Evolutionary conservation across 2,113 vertebrate genomes (phyloP), one percentile per base, ranked within the genome.

Genomic region (Cochlearius cochlearius): DNA sequence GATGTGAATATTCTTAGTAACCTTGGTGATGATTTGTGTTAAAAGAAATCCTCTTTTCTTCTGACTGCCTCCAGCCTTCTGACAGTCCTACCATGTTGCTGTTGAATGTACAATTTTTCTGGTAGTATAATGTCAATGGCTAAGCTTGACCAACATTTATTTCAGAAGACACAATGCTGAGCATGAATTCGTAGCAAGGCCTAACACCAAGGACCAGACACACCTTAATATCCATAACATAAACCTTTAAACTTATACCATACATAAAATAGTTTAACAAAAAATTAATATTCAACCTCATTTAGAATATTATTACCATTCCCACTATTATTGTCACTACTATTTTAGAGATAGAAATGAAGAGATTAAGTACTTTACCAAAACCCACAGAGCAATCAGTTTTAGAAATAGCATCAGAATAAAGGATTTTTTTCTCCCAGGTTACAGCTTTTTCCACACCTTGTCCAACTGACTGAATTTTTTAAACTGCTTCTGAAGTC

Each of bases 1-100:
- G 41, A 89, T 87, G 62, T 72, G 69, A 62, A 72, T 94, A 93
- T 93, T 90, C 78, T 88, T 85, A 27, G 84, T 93, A 96, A 93
- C 49, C 34, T 82, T 91, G 81, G 52, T 87, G 81, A 96, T 81
- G 49, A 93, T 76, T 81, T 90, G 5, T 73, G 17, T 60, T 85
- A 71, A 87, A 90, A 91, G 53, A 95, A 93, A 55, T 30, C 17
- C 13, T 86, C 38, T 67, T 77, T 64, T 83, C 64, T 89, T 75
- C 27, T 86, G 45, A 34, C 22, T 62, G 38, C 23, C 36, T 89
- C 66, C 77, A 87, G 45, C 34, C 69, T 95, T 87, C 74, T 75
- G 73, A 89, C 43, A 73, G 66, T 25, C 36, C 49, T 81, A 64
- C 43, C 49, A 60, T 59, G 27, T 60, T 64, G 34, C 39, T 66